Evolutionary conservation across 2,888 invertebrate species (phyloP), one percentile per base, ranked within the genome.

Genomic region (Sipha maydis): DNA sequence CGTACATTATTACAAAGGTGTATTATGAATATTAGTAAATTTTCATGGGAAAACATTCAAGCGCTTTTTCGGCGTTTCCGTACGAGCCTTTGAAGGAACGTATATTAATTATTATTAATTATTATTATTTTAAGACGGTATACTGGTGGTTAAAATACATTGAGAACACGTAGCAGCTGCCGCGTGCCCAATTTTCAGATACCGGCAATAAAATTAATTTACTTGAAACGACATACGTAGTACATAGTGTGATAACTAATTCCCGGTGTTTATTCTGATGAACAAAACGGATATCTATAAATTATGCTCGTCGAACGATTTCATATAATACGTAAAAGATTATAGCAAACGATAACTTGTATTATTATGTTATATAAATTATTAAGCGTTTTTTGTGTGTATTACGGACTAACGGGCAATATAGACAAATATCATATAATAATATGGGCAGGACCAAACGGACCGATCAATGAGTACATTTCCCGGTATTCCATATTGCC

Each of bases 101-200:
- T 3, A 80, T 48, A 83, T 71, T 69, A 83, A 71, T 69, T 25
- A 83, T 69, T 34, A 83, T 34, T 34, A 34, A 34, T 34, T 34
- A 34, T 34, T 3, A 34, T 83, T 83, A 83, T 83, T 83, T 4
- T 69, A 82, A 82, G 41, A 48, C 14, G 1, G 14, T 54, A 77
- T 1, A 11, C 48, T 8, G 56, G 25, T 34, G 21, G 54, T 56
- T 78, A n/a, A 54, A 31, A 78, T 78, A 78, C 54, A 54, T 21
- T 56, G 56, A 34, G 21, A 8, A 31, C 56, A 14, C 48, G 48
- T 11, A 48, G 21, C 21, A 11, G 17, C 11, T 31, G 54, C 56
- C 56, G 4, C 21, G 21, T 7, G 25, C 61, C 31, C 21, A 21
- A 34, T 78, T 78, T 78, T 25, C 31, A 28, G 56, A 78, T 56